Evolutionary conservation across 2,113 vertebrate genomes (phyloP), one percentile per base, ranked within the genome.

Genomic region (Pao palembangensis): DNA sequence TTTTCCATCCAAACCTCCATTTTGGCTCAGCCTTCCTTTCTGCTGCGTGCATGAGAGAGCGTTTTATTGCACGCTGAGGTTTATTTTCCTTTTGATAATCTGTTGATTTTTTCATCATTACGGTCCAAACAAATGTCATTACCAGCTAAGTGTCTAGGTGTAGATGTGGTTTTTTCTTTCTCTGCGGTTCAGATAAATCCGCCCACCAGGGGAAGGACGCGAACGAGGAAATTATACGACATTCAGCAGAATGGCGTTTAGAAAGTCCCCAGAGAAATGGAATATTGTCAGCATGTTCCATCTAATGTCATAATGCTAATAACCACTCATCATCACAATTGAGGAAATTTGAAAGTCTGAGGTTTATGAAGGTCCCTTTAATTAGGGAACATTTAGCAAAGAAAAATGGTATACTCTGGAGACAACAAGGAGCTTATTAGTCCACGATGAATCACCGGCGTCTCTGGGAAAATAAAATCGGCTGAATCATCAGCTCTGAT

Each of bases 391-490:
- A 71, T 73, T 81, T 69, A 64, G 64, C 60, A 65, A 55, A 63
- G 77, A 84, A 73, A 76, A 71, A 79, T 80, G 67, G 69, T 51
- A 58, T 67, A 61, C 69, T 73, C 61, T 55, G 75, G 56, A 71
- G 73, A 65, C 60, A 69, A 54, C 3, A 20, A 61, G 80, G 69
- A 75, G 70, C 67, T 67, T 71, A 84, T 76, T 68, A 81, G 81
- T 80, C 69, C 54, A 58, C 48, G 66, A 69, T 75, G 68, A 71
- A 80, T 82, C 79, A 75, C 64, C 72, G 75, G 76, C 75, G 67
- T 73, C 71, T 67, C 67, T 71, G 15, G 66, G 55, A 80, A 69
- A 76, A 66, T 48, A 76, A 81, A 79, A 78, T 81, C 61, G 77
- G 66, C 61, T 72, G 63, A 85, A 65, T 76, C 76, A 84, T 61